Conservation (phyloP, 2,113 vertebrate species). For the Otocyon megalotis region DNA sequence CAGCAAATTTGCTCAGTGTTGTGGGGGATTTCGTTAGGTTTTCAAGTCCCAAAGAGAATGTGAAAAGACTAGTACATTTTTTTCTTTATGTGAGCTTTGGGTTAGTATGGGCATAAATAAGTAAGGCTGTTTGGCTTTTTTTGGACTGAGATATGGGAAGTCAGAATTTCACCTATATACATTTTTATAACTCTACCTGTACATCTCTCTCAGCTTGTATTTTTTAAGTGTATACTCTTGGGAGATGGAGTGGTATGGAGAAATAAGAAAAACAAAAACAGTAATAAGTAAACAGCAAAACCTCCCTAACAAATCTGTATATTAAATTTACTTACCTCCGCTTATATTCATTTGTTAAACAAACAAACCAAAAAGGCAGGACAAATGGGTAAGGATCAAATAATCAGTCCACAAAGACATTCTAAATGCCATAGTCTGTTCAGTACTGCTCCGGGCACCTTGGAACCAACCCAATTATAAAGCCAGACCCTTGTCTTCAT, state of each 20-base stretch:
- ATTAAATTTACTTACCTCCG: neutral
- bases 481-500: neutral
- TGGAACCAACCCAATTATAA: neutral
- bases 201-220: neutral
- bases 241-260: neutral
- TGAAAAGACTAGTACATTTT: neutral
- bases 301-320: neutral
- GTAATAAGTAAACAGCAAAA: neutral
- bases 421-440: neutral
- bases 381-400: neutral
- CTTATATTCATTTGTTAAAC: neutral
- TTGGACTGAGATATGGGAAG: neutral
- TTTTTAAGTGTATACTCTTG: neutral
- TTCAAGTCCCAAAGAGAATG: conserved; percentile 6
- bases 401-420: neutral
- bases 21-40: conserved; percentile 24
- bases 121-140: neutral
- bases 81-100: conserved; percentile 39
- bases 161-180: neutral
- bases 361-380: neutral
- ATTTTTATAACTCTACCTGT: neutral
- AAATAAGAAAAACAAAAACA: neutral
- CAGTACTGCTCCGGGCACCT: neutral
- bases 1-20: neutral
- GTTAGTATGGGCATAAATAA: conserved; percentile 55